A percentile compares a stretch with the other conserved stretches of the same genome.
Evolutionary conservation across 2,888 invertebrate species (phyloP).

Genomic region (Tipula lateralis): DNA sequence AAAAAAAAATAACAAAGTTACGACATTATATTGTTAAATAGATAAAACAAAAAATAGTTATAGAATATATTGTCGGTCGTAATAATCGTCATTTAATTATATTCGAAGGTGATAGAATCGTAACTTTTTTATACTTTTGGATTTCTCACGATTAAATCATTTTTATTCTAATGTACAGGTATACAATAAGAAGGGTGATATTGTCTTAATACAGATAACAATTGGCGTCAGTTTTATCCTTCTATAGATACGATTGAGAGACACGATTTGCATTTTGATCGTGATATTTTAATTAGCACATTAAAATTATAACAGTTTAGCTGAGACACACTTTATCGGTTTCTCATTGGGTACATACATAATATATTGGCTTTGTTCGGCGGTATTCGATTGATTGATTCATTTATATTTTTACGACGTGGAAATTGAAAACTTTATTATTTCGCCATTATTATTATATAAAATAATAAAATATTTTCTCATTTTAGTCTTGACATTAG

Average conservation of each 20-base stretch:
- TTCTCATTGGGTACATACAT: background rate
- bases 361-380: background rate
- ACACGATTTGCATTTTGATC: background rate
- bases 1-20: background rate
- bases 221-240: background rate
- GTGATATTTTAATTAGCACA: background rate
- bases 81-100: background rate
- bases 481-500: constrained; percentile 1
- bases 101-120: background rate
- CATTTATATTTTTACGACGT: background rate
- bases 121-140: background rate
- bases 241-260: background rate
- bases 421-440: background rate
- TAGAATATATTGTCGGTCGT: background rate
- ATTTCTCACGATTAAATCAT: background rate
- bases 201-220: background rate
- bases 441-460: background rate
- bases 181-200: background rate
- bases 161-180: background rate
- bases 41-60: background rate
- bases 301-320: constrained; percentile 1
- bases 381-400: background rate
- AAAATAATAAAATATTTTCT: background rate
- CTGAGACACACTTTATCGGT: background rate
- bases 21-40: background rate